Evolutionary conservation across 2,888 invertebrate species (phyloP), one percentile per base, ranked within the genome.

Genomic region (Eupeodes luniger): DNA sequence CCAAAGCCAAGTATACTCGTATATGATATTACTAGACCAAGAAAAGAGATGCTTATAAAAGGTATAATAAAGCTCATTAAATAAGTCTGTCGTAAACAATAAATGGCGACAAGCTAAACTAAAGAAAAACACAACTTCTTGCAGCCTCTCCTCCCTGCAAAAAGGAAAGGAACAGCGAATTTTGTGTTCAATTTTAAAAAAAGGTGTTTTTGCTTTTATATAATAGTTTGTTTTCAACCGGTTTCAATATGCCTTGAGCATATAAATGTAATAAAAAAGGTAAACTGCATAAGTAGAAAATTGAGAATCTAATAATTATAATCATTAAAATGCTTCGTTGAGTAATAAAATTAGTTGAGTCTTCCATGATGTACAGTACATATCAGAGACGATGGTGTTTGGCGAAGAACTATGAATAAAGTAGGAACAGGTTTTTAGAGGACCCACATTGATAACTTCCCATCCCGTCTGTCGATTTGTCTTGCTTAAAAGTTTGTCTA

Each of bases 31-130:
- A 69, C 36, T 36, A 2, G 5, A 36, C 1, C 1, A 5, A 27
- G 27, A 27, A 27, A 12, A 6, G 67, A 34, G 67, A 53, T 55
- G 16, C 14, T 70, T 70, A 55, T 53, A 70, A 70, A 70, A 55
- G 70, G 70, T 55, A 40, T 70, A 62, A 55, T 70, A 70, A 55
- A 70, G 70, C 70, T 70, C 70, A 70, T 70, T 70, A 70, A 70
- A 70, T 70, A 10, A 44, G 53, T 70, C 55, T 70, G 44, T 55
- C 70, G 70, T 70, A 70, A 70, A 55, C 70, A 70, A 70, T 70
- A 70, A 70, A 70, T 70, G 55, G 70, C 55, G 70, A 70, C 70
- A 70, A 55, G 55, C 36, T 55, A 55, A 51, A 53, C 27, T 67
- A 14, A 47, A 2, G 9, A 66, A 14, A 49, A 66, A 51, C n/a